A percentile compares a stretch with the other conserved stretches of the same genome.
Evolutionary conservation across 2,888 invertebrate species (phyloP).

Genomic region (Tachina grossa): DNA sequence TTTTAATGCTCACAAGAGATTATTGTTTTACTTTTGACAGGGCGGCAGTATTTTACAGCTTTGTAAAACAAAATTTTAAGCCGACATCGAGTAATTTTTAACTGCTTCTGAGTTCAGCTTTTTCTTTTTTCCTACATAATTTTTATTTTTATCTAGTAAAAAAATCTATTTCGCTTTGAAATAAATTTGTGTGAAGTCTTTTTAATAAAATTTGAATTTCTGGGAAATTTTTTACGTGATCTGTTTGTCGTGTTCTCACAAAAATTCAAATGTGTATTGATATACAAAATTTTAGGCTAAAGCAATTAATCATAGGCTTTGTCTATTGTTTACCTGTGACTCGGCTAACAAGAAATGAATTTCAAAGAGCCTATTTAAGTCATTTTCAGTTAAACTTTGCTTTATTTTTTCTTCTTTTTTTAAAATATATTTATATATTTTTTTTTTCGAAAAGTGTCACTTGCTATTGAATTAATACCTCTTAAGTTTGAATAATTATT

Average conservation of each 20-base stretch:
- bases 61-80: background rate
- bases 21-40: no score
- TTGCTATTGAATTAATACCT: constrained; percentile 58
- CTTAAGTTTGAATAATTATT: constrained; percentile 50
- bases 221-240: background rate
- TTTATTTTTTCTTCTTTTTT: background rate
- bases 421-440: no score
- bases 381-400: constrained; percentile 14
- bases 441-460: constrained; percentile 52
- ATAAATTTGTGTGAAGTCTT: background rate
- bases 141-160: background rate
- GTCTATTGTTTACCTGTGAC: background rate
- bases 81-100: no score
- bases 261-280: constrained; percentile 44
- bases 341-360: background rate
- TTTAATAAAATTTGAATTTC: background rate
- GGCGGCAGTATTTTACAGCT: background rate
- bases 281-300: constrained; percentile 39
- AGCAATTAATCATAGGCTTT: constrained; percentile 56
- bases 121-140: background rate
- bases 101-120: no score
- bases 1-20: no score
- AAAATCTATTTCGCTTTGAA: background rate
- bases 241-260: constrained; percentile 30
- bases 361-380: constrained; percentile 25